phyloP scores from a whole-genome alignment of 1,140 invertebrate species.

The Notospermus geniculatus region DNA sequence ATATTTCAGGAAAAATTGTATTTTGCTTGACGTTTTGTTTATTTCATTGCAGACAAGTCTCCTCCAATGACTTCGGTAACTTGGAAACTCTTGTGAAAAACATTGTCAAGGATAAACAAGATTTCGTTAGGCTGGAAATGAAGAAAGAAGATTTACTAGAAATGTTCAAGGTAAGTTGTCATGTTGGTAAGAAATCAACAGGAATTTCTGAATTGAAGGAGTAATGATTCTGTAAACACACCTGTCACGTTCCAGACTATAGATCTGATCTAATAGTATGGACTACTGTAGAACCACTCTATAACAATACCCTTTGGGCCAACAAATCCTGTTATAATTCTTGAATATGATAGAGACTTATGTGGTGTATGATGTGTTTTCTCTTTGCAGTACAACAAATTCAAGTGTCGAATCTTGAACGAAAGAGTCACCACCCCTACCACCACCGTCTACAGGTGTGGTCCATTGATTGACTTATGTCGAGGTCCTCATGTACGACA shows the following conservation, averaged over 20 bases:
- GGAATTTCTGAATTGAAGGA: no score
- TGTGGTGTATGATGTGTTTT: neutral
- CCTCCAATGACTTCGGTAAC: conserved; percentile 79
- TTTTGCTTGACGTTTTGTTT: no score
- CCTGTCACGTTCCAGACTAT: no score
- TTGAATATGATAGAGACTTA: neutral
- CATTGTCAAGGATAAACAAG: conserved; percentile 67
- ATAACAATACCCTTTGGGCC: no score
- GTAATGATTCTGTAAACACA: no score
- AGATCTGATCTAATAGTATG: no score
- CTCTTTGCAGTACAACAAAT: conserved; percentile 77
- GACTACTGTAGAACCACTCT: no score
- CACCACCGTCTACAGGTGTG: conserved; percentile 96
- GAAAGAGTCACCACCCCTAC: conserved; percentile 92
- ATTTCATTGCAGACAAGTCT: conserved; percentile 66
- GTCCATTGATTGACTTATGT: conserved; percentile 95
- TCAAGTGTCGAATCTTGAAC: conserved; percentile 89
- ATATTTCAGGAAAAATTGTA: no score
- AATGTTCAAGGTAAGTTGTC: conserved; percentile 80
- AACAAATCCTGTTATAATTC: no score
- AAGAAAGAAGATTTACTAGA: conserved; percentile 92
- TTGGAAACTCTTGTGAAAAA: conserved; percentile 81
- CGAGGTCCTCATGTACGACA: conserved; percentile 95
- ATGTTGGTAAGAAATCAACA: no score
- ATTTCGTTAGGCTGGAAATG: conserved; percentile 94